These are phyloP conservation scores for Ophioninae sp. DNA, from an alignment of 2,888 invertebrate genomes.

Conservation along the genomic window DNA sequence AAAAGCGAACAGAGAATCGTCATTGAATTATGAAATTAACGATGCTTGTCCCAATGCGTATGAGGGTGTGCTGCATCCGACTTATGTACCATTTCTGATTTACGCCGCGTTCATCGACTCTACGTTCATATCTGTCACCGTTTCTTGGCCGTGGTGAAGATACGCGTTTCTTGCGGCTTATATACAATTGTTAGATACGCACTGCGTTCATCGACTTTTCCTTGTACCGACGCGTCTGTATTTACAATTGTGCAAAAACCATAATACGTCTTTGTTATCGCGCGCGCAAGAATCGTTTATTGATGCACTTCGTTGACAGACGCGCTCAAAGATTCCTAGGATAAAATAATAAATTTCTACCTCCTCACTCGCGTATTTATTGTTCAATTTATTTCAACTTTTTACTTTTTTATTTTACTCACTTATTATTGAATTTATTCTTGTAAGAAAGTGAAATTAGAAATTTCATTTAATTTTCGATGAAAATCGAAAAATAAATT, in stretches of 20 bases:
- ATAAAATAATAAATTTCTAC: not conserved
- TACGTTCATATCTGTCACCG: not conserved
- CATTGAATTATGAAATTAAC: constrained; percentile 23
- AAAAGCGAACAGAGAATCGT: not conserved
- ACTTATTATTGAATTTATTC: too few species aligned
- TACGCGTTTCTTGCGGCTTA: not conserved
- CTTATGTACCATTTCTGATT: not conserved
- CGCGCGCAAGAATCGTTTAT: not conserved
- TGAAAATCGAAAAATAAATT: too few species aligned
- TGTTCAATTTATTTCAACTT: not conserved
- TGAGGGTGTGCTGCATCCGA: not conserved
- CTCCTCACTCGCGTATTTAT: not conserved
- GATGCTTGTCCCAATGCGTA: not conserved
- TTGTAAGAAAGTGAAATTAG: too few species aligned
- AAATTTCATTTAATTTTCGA: too few species aligned
- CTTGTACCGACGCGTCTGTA: not conserved
- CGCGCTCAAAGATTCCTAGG: not conserved
- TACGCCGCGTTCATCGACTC: constrained; percentile 31
- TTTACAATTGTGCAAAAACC: not conserved
- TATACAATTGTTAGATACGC: not conserved
- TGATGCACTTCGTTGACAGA: not conserved
- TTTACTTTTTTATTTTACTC: too few species aligned
- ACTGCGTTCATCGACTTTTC: not conserved
- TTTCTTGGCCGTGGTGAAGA: not conserved
- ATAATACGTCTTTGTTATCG: constrained; percentile 1